Evolutionary conservation across 2,113 vertebrate species (phyloP), one percentile per base, ranked within the genome.

Genomic region (Aspidoscelis tigris): DNA sequence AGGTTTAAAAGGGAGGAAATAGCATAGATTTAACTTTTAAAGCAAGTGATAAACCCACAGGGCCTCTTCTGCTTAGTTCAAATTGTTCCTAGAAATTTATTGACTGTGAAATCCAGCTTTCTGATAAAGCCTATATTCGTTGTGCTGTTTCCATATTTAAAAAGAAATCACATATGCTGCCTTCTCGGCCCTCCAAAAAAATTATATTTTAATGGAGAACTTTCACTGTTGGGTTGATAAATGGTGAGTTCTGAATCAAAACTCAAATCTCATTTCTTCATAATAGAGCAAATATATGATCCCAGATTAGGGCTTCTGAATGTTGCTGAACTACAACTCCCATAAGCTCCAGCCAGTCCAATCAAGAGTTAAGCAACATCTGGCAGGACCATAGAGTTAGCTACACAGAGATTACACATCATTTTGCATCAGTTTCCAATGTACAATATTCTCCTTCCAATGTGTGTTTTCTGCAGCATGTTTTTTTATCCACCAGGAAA

Each of bases 1-100:
- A 95, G 92, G 41, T 94, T 91, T 88, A 90, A 93, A 86, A 92
- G 95, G 96, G 95, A 96, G 96, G 95, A 96, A 95, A 95, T 93
- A 85, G 86, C 94, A 93, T 75, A 78, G 78, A 92, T 93, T 89
- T 80, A 74, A 79, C 83, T 39, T 74, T 85, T 12, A 53, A 82
- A 92, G 90, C 81, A n/a, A 85, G 82, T 47, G 93, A 95, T 95
- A 93, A 94, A 93, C 83, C 77, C 83, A 73, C 12, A 14, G 76
- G 76, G 39, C 80, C 78, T 70, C 82, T 84, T n/a, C 70, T 75
- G 82, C 76, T 92, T 39, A 0, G 44, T 84, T 88, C 87, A 89
- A 91, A 90, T 90, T 76, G 18, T 0, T 0, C 88, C 70, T 80
- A 44, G 86, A 69, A 92, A 89, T 89, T 86, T 50, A 47, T 89